Evolutionary conservation across 1,140 invertebrate species (phyloP).

Genomic region (Rhopalosiphum padi): DNA sequence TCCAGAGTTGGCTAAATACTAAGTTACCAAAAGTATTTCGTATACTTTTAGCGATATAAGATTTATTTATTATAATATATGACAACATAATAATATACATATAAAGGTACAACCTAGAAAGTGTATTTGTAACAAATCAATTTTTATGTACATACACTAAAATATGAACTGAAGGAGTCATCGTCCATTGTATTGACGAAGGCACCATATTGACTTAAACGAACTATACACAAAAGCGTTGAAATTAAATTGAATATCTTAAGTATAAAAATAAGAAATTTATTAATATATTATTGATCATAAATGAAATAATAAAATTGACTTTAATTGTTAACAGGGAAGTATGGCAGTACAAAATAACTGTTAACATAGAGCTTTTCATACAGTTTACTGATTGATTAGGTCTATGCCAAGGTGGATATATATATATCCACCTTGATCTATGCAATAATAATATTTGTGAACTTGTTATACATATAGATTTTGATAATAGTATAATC

Average conservation of each 20-base stretch:
- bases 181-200: background rate
- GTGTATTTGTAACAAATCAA: background rate
- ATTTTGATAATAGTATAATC: too few species aligned
- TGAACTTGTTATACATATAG: too few species aligned
- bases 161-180: background rate
- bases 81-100: background rate
- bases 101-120: background rate
- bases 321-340: background rate
- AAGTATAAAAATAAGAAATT: background rate
- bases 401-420: too few species aligned
- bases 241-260: background rate
- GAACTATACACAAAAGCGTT: background rate
- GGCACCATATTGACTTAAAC: background rate
- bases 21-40: too few species aligned
- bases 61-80: background rate
- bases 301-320: background rate
- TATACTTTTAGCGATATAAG: background rate
- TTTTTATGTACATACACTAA: background rate
- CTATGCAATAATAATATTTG: too few species aligned
- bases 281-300: background rate
- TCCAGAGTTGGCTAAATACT: too few species aligned
- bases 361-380: background rate
- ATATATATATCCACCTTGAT: too few species aligned
- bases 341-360: background rate
- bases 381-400: too few species aligned